Evolutionary conservation across 2,113 vertebrate species (phyloP).

Genomic region (Cynoglossus semilaevis): DNA sequence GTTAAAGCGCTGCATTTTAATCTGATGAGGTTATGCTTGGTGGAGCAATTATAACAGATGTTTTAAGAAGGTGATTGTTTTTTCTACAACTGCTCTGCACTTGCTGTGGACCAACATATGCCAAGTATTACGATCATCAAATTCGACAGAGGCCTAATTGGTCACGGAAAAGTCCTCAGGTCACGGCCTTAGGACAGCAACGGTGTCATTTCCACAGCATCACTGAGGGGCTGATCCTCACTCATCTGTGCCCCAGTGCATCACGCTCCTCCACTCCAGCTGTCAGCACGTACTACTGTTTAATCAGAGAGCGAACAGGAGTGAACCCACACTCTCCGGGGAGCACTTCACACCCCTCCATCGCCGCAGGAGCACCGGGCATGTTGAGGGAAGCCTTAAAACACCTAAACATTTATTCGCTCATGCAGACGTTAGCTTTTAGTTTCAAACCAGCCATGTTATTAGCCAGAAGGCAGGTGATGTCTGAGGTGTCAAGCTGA

Average conservation of each 20-base stretch:
- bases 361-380: slow-evolving; percentile 1
- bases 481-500: too few relatives aligned
- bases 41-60: background rate
- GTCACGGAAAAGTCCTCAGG: background rate
- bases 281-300: slow-evolving; percentile 71
- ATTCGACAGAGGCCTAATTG: background rate
- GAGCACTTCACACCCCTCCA: slow-evolving; percentile 46
- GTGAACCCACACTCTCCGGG: slow-evolving; percentile 39
- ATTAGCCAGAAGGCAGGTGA: too few relatives aligned
- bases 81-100: background rate
- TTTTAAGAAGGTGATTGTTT: background rate
- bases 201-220: slow-evolving; percentile 12
- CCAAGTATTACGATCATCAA: background rate
- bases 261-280: slow-evolving; percentile 47
- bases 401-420: background rate
- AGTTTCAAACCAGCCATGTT: too few relatives aligned
- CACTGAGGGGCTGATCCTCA: slow-evolving; percentile 19
- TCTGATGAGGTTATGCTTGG: background rate
- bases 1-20: background rate
- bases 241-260: slow-evolving; percentile 32
- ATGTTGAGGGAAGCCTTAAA: slow-evolving; percentile 6
- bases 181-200: background rate
- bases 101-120: background rate
- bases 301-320: slow-evolving; percentile 50
- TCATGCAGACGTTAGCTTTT: background rate